phyloP scores from a whole-genome alignment of 1,140 invertebrate genomes.

The Saccostrea echinata region DNA sequence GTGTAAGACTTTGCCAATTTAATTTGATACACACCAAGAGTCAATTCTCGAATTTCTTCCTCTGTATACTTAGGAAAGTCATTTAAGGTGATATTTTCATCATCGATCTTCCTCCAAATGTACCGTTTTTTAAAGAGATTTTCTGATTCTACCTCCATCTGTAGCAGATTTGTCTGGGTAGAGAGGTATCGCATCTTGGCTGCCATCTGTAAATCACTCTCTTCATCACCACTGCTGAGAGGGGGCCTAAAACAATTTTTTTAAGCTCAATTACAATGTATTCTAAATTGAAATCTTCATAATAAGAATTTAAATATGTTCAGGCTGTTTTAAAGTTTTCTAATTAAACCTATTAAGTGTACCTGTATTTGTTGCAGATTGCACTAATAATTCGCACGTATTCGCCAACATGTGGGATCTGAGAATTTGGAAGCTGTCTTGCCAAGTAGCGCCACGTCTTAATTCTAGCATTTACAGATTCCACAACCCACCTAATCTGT shows the following conservation, averaged over 20 bases:
- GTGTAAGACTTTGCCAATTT: no score
- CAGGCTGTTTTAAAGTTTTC: no score
- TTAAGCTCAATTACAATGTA: not conserved
- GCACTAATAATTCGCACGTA: not conserved
- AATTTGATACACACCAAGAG: no score
- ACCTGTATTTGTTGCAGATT: not conserved
- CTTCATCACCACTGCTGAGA: not conserved
- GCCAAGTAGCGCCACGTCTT: conserved; percentile 28
- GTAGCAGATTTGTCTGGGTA: not conserved
- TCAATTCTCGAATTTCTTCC: no score
- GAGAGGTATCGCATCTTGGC: conserved; percentile 20
- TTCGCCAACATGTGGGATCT: not conserved
- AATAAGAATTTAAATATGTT: no score
- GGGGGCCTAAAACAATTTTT: not conserved
- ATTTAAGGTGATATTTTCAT: no score
- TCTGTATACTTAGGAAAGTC: no score
- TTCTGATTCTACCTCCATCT: no score
- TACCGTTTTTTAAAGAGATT: no score
- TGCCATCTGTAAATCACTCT: not conserved
- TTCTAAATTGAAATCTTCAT: not conserved
- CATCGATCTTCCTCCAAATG: no score
- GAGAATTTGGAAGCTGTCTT: not conserved
- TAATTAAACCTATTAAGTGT: not conserved
- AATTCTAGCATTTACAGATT: conserved; percentile 34
- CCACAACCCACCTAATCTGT: conserved; percentile 22